Evolutionary conservation across 2,888 invertebrate species (phyloP).

Genomic region (Bedellia somnulentella): DNA sequence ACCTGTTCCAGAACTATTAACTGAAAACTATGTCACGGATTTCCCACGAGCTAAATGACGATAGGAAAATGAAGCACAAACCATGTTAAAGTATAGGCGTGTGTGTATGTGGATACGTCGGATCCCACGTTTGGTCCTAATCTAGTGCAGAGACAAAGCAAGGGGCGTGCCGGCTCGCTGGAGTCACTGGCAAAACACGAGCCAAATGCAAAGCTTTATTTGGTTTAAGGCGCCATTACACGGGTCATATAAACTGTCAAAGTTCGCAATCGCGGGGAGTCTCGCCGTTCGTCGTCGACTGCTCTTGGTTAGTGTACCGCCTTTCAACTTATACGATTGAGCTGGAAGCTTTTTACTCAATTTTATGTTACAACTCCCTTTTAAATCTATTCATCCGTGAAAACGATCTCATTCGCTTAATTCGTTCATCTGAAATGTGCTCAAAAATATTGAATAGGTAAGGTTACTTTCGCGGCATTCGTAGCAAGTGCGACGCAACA

Average conservation of each 20-base stretch:
- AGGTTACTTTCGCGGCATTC: too few species aligned
- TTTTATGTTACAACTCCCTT: slow-evolving; percentile 21
- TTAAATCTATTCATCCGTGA: slow-evolving; percentile 14
- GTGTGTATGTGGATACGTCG: not conserved
- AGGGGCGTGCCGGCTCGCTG: slow-evolving; percentile 25
- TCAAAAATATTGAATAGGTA: slow-evolving; percentile 5
- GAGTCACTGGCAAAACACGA: slow-evolving; percentile 28
- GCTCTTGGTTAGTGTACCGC: slow-evolving; percentile 5
- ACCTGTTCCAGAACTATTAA: not conserved
- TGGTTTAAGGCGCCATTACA: slow-evolving; percentile 57
- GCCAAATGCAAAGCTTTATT: slow-evolving; percentile 55
- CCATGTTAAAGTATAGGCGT: not conserved
- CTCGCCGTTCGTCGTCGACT: slow-evolving; percentile 2
- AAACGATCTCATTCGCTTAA: not conserved
- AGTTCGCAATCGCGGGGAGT: slow-evolving; percentile 36
- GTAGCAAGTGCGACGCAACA: slow-evolving; percentile 14
- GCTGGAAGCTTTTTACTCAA: slow-evolving; percentile 25
- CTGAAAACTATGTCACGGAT: too few species aligned
- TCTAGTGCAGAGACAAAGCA: slow-evolving; percentile 37
- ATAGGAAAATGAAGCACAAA: not conserved
- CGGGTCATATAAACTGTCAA: slow-evolving; percentile 60
- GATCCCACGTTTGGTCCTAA: slow-evolving; percentile 22
- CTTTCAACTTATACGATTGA: slow-evolving; percentile 23
- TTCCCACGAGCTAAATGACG: not conserved
- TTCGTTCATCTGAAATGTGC: slow-evolving; percentile 1